Evolutionary conservation across 2,113 vertebrate genomes (phyloP).

Genomic region (Carettochelys insculpta): DNA sequence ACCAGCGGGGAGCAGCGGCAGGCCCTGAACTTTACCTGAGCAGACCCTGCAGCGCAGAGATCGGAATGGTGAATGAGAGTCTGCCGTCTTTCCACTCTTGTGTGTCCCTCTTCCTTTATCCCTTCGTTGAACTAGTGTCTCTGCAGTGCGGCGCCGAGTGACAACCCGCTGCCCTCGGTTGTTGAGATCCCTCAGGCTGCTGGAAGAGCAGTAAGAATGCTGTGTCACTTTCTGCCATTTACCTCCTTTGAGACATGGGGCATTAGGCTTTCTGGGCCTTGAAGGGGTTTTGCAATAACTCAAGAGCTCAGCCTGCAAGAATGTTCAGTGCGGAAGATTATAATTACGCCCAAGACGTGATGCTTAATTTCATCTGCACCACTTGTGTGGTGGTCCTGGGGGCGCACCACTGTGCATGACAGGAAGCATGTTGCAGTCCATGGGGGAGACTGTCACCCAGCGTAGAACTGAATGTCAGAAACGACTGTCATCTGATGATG

Average conservation of each 20-base stretch:
- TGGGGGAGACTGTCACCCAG: neutral
- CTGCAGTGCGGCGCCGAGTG: neutral
- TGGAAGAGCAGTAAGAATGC: slow-evolving; percentile 10
- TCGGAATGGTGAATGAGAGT: neutral
- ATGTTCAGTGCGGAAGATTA: neutral
- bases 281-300: slow-evolving; percentile 34
- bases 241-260: neutral
- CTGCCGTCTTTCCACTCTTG: neutral
- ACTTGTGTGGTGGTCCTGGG: neutral
- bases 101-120: neutral
- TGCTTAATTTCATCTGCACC: neutral
- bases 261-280: slow-evolving; percentile 43
- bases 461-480: neutral
- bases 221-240: neutral
- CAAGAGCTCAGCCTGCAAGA: too few species aligned
- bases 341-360: neutral
- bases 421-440: neutral
- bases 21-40: neutral
- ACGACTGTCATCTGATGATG: neutral
- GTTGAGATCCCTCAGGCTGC: slow-evolving; percentile 43
- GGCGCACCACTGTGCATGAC: neutral
- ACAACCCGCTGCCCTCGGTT: neutral
- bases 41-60: rapidly evolving
- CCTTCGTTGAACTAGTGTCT: neutral
- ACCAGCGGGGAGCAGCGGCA: neutral